Conservation (phyloP, 2,797 vertebrate species). For the Ispidina picta region DNA sequence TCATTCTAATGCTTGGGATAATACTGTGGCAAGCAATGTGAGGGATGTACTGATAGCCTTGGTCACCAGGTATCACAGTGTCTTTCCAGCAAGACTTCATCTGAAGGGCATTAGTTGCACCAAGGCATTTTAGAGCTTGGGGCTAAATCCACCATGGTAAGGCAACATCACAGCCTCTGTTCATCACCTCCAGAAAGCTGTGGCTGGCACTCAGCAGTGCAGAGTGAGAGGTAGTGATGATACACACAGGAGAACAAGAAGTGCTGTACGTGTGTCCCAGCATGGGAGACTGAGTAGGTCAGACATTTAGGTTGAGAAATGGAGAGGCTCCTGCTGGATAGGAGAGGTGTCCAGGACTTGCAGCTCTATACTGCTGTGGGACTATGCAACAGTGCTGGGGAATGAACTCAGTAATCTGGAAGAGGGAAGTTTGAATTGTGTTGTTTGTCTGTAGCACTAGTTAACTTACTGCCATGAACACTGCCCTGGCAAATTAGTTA, state of each 20-base stretch:
- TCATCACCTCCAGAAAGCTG: not conserved
- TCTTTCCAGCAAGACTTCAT: not conserved
- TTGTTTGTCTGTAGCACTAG: not conserved
- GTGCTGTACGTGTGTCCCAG: rapidly evolving
- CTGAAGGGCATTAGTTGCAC: not conserved
- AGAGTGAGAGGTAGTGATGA: not conserved
- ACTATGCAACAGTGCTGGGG: not conserved
- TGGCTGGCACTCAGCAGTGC: rapidly evolving
- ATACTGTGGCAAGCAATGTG: not conserved
- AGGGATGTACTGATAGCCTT: not conserved
- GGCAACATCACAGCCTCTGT: not conserved
- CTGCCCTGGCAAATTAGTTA: not conserved
- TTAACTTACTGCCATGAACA: conserved; percentile 3
- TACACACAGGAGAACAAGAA: not conserved
- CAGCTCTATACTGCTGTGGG: not conserved
- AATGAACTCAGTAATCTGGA: not conserved
- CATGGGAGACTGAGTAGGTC: not conserved
- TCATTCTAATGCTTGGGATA: not conserved
- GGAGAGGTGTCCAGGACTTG: not conserved
- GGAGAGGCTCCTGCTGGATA: not conserved
- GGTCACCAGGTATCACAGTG: not conserved
- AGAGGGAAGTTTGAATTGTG: not conserved
- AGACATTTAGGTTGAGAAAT: not conserved
- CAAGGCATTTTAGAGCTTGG: not conserved
- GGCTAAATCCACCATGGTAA: not conserved